A percentile compares a stretch with the other conserved stretches of the same genome.
Conservation (phyloP, 2,888 invertebrate genomes). For the Augiades crinisus region DNA sequence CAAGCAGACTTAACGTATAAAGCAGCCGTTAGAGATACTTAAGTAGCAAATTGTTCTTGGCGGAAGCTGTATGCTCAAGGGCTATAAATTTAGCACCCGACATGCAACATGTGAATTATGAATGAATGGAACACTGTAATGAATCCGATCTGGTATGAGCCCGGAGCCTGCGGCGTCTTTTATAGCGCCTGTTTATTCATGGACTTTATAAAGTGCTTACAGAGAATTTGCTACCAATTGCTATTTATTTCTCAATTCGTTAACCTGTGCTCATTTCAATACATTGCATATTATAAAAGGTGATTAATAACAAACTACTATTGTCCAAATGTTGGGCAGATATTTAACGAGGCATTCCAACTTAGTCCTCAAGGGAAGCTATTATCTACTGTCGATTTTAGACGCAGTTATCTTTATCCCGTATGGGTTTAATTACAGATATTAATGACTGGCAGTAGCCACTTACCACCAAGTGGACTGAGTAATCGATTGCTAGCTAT, state of each 20-base stretch:
- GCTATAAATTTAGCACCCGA: slow-evolving; percentile 32
- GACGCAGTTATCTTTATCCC: too few relatives aligned
- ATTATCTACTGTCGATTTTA: too few relatives aligned
- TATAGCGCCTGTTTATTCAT: slow-evolving; percentile 12
- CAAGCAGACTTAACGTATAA: too few relatives aligned
- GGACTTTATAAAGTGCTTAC: not conserved
- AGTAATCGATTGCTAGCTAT: too few relatives aligned
- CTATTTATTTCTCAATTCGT: slow-evolving; percentile 9
- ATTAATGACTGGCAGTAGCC: too few relatives aligned
- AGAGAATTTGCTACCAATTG: slow-evolving; percentile 2
- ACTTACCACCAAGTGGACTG: too few relatives aligned
- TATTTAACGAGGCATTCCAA: too few relatives aligned
- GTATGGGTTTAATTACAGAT: too few relatives aligned
- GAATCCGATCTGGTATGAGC: slow-evolving; percentile 18
- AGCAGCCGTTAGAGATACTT: slow-evolving; percentile 30
- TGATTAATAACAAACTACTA: too few relatives aligned
- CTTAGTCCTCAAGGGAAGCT: too few relatives aligned
- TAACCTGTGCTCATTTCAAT: not conserved
- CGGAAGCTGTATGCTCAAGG: slow-evolving; percentile 34
- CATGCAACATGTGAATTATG: slow-evolving; percentile 31
- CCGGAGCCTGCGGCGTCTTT: slow-evolving; percentile 14
- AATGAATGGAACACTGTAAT: slow-evolving; percentile 35
- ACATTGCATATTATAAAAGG: too few relatives aligned
- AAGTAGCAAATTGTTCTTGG: slow-evolving; percentile 35
- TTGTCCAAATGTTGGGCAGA: too few relatives aligned